Conservation (phyloP, 2,888 invertebrate species). For the Ichneumoninae sp. region DNA sequence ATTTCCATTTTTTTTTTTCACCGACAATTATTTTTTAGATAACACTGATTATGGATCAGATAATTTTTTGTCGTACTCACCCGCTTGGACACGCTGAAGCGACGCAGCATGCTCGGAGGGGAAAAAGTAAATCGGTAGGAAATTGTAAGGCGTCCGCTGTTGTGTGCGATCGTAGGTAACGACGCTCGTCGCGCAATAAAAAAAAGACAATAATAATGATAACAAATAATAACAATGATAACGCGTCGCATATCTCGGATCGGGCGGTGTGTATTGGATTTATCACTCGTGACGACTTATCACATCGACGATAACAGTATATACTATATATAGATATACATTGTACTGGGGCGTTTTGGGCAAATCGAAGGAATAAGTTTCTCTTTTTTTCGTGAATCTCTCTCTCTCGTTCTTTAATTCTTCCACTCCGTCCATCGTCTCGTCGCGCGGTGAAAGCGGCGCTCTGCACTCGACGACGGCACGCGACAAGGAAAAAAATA, state of each 20-base stretch:
- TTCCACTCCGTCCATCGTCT: not conserved
- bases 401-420: slow-evolving; percentile 23
- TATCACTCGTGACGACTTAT: slow-evolving; percentile 72
- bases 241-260: slow-evolving; percentile 33
- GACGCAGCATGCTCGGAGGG: slow-evolving; percentile 73
- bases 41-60: not conserved
- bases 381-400: not conserved
- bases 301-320: slow-evolving; percentile 69
- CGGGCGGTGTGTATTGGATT: slow-evolving; percentile 60
- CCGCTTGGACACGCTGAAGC: slow-evolving; percentile 73
- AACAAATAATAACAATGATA: slow-evolving; percentile 43
- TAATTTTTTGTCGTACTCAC: slow-evolving; percentile 72
- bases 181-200: slow-evolving; percentile 47
- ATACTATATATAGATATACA: slow-evolving; percentile 36
- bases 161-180: slow-evolving; percentile 20
- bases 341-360: slow-evolving; percentile 33
- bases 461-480: slow-evolving; percentile 4
- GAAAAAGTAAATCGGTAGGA: slow-evolving; percentile 47
- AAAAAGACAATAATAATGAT: not conserved
- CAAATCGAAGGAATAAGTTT: slow-evolving; percentile 12
- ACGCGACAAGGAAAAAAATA: slow-evolving; percentile 10
- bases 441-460: slow-evolving; percentile 16
- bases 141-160: slow-evolving; percentile 16
- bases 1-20: not conserved
- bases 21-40: not conserved